Percentiles rank a stretch among this genome's conserved stretches.
phyloP scores from a whole-genome alignment of 2,888 invertebrate genomes.

The Ecliptopera silaceata region DNA sequence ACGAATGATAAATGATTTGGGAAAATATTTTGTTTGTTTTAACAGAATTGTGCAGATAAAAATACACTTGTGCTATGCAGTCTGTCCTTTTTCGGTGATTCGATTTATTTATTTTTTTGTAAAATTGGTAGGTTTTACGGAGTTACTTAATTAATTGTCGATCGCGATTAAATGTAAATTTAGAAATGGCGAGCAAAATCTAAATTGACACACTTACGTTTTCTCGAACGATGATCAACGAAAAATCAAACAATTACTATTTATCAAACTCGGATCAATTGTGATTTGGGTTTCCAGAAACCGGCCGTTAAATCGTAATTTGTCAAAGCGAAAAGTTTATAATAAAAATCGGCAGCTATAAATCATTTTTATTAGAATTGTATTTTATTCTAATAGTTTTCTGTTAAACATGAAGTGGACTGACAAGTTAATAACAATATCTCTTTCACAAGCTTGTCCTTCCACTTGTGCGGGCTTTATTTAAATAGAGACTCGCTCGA shows the following conservation, averaged over 20 bases:
- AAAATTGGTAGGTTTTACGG: not conserved
- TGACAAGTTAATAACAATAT: constrained; percentile 1
- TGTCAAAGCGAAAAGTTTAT: no score
- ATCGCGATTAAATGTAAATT: no score
- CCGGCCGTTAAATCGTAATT: no score
- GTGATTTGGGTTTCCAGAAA: no score
- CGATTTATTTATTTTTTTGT: constrained; percentile 10
- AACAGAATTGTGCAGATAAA: constrained; percentile 15
- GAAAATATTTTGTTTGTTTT: constrained; percentile 16
- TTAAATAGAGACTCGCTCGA: not conserved
- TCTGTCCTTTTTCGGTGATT: constrained; percentile 6
- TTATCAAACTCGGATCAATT: no score
- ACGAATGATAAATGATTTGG: constrained; percentile 14
- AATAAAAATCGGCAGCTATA: not conserved
- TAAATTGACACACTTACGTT: no score
- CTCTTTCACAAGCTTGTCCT: not conserved
- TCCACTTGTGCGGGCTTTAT: constrained; percentile 12
- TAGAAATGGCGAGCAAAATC: no score
- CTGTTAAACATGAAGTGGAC: not conserved
- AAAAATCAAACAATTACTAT: no score
- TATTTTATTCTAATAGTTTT: not conserved
- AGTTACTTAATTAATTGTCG: not conserved
- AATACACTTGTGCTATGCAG: constrained; percentile 3
- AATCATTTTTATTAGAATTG: not conserved
- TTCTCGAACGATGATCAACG: no score